Evolutionary conservation across 2,113 vertebrate genomes (phyloP).

Genomic region (Syrrhaptes paradoxus): DNA sequence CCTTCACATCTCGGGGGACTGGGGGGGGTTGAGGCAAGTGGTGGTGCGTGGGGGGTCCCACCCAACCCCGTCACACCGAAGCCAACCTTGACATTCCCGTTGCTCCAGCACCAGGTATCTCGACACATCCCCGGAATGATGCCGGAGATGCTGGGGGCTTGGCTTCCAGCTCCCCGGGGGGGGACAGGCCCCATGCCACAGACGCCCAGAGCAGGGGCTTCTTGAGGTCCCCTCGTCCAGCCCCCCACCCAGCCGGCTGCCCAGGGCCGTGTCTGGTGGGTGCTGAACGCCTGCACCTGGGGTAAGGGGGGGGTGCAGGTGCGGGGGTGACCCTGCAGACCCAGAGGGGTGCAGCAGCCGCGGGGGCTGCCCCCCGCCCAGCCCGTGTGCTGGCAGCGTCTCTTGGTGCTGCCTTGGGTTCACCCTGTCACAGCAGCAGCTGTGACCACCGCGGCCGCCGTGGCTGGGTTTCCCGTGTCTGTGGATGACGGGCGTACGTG

Average conservation of each 20-base stretch:
- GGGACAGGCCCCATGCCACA: neutral
- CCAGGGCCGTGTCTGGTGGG: neutral
- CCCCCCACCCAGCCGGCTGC: neutral
- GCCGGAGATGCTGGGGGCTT: neutral
- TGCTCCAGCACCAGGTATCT: neutral
- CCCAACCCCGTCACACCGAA: neutral
- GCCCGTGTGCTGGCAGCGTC: neutral
- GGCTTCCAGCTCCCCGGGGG: no score
- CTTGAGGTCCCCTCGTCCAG: neutral
- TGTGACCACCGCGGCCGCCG: neutral
- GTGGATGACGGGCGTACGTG: neutral
- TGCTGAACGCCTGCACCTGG: neutral
- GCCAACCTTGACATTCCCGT: rapidly evolving
- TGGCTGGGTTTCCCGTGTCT: conserved; percentile 18
- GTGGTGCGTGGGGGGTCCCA: neutral
- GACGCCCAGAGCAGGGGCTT: neutral
- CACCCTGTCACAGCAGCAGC: conserved; percentile 2
- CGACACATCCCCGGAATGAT: rapidly evolving
- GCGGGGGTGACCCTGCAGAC: rapidly evolving
- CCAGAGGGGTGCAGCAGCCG: rapidly evolving
- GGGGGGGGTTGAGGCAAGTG: neutral
- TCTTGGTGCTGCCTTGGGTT: neutral
- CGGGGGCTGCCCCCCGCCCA: no score
- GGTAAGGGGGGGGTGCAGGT: no score
- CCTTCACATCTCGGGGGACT: neutral